Evolutionary conservation across 2,888 invertebrate genomes (phyloP), one percentile per base, ranked within the genome.

Genomic region (Lacanobia oleracea): DNA sequence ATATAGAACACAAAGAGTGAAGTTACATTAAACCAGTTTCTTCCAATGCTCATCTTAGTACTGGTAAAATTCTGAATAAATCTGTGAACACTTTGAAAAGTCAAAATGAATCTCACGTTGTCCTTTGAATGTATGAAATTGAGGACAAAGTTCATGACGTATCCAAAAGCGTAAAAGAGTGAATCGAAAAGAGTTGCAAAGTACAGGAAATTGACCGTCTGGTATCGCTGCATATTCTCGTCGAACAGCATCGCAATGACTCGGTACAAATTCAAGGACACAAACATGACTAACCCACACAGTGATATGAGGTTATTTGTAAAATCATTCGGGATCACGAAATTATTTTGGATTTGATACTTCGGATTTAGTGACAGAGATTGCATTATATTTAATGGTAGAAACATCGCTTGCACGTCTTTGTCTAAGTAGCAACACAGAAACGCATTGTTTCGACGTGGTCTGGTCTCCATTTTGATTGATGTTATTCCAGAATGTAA

Each of bases 11-110:
- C 10, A 2, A 70, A 23, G 1, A 72, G 7, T 1, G 50, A n/a
- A 9, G 40, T n/a, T 0, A 72, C 67, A 64, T 1, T 40, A 1
- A 56, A 54, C 72, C 82, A 82, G 33, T 76, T 75, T 27, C 40
- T 66, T 1, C 43, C 4, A 9, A 73, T 33, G 8, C 66, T 51
- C 1, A 21, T 10, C 1, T 65, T 62, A 8, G 54, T 57, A 23
- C 21, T n/a, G 18, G 37, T 9, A n/a, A 27, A 18, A 23, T 72
- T 33, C 3, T 65, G 16, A 9, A 83, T 43, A 9, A 50, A 54
- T 27, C 72, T 76, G 21, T 75, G 72, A 10, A 79, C 23, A 16
- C 67, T 51, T 72, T 85, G 85, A 54, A 85, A 68, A 4, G 21
- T 70, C 9, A 82, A 45, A 16, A 86, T 65, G 1, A 83, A 66